Evolutionary conservation across 2,797 vertebrate species (phyloP), one percentile per base, ranked within the genome.

Genomic region (Chelonia mydas): DNA sequence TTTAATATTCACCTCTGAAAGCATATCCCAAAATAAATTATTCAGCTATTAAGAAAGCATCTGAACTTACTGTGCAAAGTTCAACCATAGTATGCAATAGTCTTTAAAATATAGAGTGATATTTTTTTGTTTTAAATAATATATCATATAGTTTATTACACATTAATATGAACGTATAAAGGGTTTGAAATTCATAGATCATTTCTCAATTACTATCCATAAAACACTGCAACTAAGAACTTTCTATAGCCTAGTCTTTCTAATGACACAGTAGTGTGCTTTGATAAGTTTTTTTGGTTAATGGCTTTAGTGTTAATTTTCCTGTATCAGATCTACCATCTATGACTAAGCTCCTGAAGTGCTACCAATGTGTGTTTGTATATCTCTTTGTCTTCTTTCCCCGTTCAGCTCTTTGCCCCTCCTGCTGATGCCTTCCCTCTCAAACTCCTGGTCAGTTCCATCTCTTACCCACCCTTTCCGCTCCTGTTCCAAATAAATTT

Each of bases 11-110:
- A 90, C 92, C 93, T 95, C 88, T 96, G 97, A 97, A 97, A 97
- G 41, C 41, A 41, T 94, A 98, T 94, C 95, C 95, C 85, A 94
- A 94, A 97, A 96, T 98, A 91, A 97, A 98, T 98, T 96, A 98
- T 97, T 98, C 91, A 97, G 89, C 41, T 80, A 28, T 85, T 95
- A 65, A 93, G 83, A 93, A 95, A 94, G 91, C 72, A 5, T 94
- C 92, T 95, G 94, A 93, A 84, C 89, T 92, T 88, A 83, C 89
- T 41, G 95, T 94, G 88, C 84, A 95, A 97, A 94, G 49, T 55
- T 93, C 94, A 90, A 92, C 83, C 92, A 95, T 47, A 87, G 74
- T 11, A 93, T 25, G 41, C 28, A 94, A 94, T 45, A 90, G 95
- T 83, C 81, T 89, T 94, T 51, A 77, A 94, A 92, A 74, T 0